Evolutionary conservation across 2,888 invertebrate species (phyloP), one percentile per base, ranked within the genome.

Genomic region (Netelia inedita): DNA sequence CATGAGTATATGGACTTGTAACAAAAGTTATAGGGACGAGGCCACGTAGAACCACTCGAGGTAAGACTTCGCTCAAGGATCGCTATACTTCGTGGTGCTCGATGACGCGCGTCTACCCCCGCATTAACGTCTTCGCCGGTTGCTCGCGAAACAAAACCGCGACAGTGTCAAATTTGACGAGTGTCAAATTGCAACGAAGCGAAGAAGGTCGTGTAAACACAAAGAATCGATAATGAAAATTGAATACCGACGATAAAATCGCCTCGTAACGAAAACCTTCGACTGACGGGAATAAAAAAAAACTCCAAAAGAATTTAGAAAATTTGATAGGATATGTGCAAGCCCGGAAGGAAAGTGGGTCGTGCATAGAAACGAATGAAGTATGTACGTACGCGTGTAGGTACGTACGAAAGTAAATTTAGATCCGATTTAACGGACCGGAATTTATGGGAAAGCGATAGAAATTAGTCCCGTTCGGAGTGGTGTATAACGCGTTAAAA

Each of bases 401-500:
- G 11, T 41, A 35, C 14, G 14, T n/a, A 41, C 41, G 41, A 65
- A 23, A 16, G 28, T 46, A 65, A 57, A 79, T 73, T 74, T 50
- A 61, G 66, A 80, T 74, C 68, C 80, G 68, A 74, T 74, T 74
- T 68, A 80, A 68, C 73, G 59, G 73, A 61, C 59, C 61, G 80
- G 68, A 79, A 81, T 81, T 74, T 68, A 81, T 81, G 68, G 80
- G 59, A 43, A 81, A 61, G 57, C 59, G 61, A 69, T 80, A 68
- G 73, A 74, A 80, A 79, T 79, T 80, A 74, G 68, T 73, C 28
- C 66, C 41, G 53, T 11, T 68, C 35, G 74, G 35, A 55, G 23
- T 61, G 53, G 66, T 66, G 50, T 80, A 50, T 73, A 80, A 65
- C 59, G 35, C 23, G 65, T 65, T 16, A 65, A 43, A 16, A 28